phyloP scores from a whole-genome alignment of 2,113 vertebrate species.

The Rafetus swinhoei region DNA sequence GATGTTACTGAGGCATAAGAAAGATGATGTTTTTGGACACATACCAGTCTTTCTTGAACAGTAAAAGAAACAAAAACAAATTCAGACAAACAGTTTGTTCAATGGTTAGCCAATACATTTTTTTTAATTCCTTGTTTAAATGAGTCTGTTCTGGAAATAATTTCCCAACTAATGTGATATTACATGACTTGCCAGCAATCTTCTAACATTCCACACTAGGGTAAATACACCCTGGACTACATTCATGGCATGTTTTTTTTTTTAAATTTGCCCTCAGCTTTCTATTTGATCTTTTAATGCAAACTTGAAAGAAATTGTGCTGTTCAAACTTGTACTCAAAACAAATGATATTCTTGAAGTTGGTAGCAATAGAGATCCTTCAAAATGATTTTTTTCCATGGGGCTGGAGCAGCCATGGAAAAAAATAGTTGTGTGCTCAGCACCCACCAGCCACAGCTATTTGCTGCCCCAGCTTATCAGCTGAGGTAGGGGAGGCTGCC shows the following conservation, averaged over 20 bases:
- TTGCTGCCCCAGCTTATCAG: too few relatives aligned
- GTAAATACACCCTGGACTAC: not conserved
- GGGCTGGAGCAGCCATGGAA: too few relatives aligned
- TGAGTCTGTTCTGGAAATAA: not conserved
- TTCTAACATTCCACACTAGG: not conserved
- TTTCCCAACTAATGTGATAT: not conserved
- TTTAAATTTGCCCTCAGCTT: constrained; percentile 8
- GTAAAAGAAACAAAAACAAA: not conserved
- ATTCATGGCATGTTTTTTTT: not conserved
- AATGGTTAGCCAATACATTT: not conserved
- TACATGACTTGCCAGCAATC: not conserved
- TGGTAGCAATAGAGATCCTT: not conserved
- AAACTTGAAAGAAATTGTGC: constrained; percentile 20
- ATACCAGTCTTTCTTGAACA: not conserved
- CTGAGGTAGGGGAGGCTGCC: too few relatives aligned
- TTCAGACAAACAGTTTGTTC: not conserved
- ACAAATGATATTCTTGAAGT: not conserved
- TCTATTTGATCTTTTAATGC: not conserved
- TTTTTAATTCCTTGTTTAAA: not conserved
- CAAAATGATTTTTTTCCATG: not conserved
- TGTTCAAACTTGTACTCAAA: not conserved
- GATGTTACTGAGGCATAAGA: not conserved
- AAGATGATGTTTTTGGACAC: not conserved
- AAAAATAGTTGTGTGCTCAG: too few relatives aligned
- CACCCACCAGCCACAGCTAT: too few relatives aligned